Evolutionary conservation across 2,888 invertebrate species (phyloP), one percentile per base, ranked within the genome.

Genomic region (Chaitophorus viminalis): DNA sequence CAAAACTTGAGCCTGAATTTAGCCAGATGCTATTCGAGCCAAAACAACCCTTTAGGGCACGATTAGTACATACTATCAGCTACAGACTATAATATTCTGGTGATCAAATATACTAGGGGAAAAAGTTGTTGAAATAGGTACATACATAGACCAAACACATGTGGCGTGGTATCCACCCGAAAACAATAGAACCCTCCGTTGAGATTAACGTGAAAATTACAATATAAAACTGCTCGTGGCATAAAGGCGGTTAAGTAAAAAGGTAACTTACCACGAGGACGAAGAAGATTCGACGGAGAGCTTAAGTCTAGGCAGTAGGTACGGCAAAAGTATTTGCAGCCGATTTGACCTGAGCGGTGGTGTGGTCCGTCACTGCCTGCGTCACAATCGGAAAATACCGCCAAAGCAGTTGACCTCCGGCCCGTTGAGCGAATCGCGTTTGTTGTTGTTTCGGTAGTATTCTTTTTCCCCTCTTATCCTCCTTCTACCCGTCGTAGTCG

Each of bases 311-410:
- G 60, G 60, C 60, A 18, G 5, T 60, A 21, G 25, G 29, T 14
- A 68, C 68, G 68, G n/a, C 29, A 68, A 68, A 68, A 11, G 68
- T n/a, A 29, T 65, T 68, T 17, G 68, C 68, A 8, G 11, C 3
- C 11, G 68, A n/a, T n/a, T 68, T 11, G 68, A 68, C 68, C 11
- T 8, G 25, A 11, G 6, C 11, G 68, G 29, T 68, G 68, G 68
- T 29, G 68, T 29, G 84, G 31, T 76, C 25, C 33, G 84, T 75
- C 75, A 29, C 74, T 60, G 84, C 84, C 46, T 46, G 76, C 84
- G 84, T 84, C 84, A 84, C 84, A 76, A 76, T 84, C 54, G 84
- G 76, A 84, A 84, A 84, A 84, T 84, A 76, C 31, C 84, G 84
- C 75, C 46, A 46, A 46, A 39, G 72, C n/a, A 31, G 82, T 65